Evolutionary conservation across 2,113 vertebrate genomes (phyloP).

Genomic region (Symphodus melops): DNA sequence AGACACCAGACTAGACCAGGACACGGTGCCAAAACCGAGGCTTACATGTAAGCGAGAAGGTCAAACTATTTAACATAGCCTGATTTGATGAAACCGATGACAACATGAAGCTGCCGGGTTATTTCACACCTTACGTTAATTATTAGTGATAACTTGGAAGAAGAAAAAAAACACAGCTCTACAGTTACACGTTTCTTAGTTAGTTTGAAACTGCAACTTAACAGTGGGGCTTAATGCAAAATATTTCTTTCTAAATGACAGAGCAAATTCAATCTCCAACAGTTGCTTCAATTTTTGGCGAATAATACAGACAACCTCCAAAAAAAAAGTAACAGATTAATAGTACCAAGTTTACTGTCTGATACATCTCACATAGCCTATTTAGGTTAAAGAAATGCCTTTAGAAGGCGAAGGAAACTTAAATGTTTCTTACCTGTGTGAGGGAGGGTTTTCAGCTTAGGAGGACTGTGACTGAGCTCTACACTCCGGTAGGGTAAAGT

Average conservation of each 20-base stretch:
- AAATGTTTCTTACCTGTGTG: constrained; percentile 65
- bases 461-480: neutral
- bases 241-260: neutral
- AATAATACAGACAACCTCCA: neutral
- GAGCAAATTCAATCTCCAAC: neutral
- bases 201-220: neutral
- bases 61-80: constrained; percentile 34
- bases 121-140: neutral
- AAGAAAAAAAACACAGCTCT: neutral
- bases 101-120: neutral
- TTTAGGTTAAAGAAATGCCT: neutral
- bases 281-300: neutral
- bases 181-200: too few relatives aligned
- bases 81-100: constrained; percentile 32
- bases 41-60: constrained; percentile 53
- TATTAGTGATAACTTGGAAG: neutral
- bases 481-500: constrained; percentile 14
- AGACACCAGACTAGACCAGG: neutral
- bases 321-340: too few relatives aligned
- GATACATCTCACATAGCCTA: neutral
- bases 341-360: neutral
- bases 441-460: constrained; percentile 24
- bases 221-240: neutral
- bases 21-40: constrained; percentile 7
- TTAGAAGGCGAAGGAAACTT: neutral